phyloP scores from a whole-genome alignment of 2,113 vertebrate species.

The Xiphophorus hellerii region DNA sequence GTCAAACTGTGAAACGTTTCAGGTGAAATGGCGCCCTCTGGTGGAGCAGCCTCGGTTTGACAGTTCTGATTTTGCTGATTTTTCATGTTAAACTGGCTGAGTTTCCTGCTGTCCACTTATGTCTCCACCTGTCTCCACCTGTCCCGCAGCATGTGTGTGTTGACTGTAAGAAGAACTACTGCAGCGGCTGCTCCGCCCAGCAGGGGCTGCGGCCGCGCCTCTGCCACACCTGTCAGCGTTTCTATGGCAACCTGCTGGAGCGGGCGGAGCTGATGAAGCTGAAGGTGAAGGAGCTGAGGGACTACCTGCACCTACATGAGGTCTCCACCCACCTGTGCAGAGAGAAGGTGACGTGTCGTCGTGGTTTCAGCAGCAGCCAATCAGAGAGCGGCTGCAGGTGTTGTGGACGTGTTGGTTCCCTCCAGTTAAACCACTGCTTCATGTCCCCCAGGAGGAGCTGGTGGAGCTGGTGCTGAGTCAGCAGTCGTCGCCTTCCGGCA shows the following conservation, averaged over 20 bases:
- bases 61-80: too few species aligned
- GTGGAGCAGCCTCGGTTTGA: too few species aligned
- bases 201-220: conserved; percentile 82
- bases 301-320: conserved; percentile 92
- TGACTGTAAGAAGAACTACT: conserved; percentile 93
- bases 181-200: conserved; percentile 83
- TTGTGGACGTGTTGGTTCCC: too few species aligned
- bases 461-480: conserved; percentile 91
- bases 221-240: conserved; percentile 90
- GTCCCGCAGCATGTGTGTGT: conserved; percentile 86
- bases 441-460: conserved; percentile 84
- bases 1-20: too few species aligned
- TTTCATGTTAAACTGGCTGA: too few species aligned
- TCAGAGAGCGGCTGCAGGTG: not conserved
- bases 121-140: conserved; percentile 18
- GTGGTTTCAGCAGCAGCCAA: not conserved
- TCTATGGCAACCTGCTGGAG: conserved; percentile 87
- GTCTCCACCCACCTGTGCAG: conserved; percentile 91
- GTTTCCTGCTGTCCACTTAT: not conserved
- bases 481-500: conserved; percentile 73
- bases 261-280: conserved; percentile 94
- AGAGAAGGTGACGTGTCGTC: conserved; percentile 80
- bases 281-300: conserved; percentile 95
- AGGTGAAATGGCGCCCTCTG: too few species aligned
- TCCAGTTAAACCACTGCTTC: not conserved